Evolutionary conservation across 2,888 invertebrate species (phyloP).

Genomic region (Protophormia terraenovae): DNA sequence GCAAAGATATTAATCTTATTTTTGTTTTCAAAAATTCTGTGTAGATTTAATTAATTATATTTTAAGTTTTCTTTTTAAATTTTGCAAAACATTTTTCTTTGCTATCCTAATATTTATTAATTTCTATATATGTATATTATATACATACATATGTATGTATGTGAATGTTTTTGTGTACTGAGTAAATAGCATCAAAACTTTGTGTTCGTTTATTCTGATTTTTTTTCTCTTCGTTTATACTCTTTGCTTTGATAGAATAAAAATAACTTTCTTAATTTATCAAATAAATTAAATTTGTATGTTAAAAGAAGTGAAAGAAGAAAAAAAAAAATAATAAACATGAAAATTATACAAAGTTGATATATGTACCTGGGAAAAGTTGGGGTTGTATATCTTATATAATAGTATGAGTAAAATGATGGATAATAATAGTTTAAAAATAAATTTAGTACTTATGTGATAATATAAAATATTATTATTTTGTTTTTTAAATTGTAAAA

Average conservation of each 20-base stretch:
- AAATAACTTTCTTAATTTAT: constrained; percentile 44
- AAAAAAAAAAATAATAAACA: neutral
- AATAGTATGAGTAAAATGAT: no score
- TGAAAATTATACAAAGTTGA: neutral
- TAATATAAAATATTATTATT: no score
- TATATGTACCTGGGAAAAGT: neutral
- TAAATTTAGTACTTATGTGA: no score
- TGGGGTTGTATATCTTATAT: neutral
- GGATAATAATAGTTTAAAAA: no score
- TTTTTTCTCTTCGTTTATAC: neutral
- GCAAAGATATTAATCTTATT: no score
- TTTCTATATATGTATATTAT: neutral
- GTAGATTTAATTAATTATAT: no score
- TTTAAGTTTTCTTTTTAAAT: no score
- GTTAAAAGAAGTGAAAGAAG: neutral
- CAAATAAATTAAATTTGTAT: constrained; percentile 45
- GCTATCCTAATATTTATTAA: neutral
- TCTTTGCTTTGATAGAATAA: constrained; percentile 28
- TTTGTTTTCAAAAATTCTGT: no score
- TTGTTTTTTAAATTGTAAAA: no score
- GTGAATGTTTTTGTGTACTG: neutral
- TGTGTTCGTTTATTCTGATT: neutral
- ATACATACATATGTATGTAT: neutral
- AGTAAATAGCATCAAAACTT: constrained; percentile 31
- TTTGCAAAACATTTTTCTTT: neutral